phyloP scores from a whole-genome alignment of 1,140 invertebrate species.

The Drusus annulatus region DNA sequence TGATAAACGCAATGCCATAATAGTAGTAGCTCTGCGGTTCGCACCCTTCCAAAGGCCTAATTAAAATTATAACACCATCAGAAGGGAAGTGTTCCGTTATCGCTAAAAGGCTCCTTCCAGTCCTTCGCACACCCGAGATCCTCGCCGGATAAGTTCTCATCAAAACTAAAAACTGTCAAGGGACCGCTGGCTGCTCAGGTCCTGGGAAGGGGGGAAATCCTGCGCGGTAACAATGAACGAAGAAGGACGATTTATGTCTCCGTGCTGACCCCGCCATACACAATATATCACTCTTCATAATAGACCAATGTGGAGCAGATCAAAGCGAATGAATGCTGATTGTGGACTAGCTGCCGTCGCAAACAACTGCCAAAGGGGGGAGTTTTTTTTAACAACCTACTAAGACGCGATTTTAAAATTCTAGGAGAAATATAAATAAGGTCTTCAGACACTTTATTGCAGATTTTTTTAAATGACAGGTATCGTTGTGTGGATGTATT shows the following conservation, averaged over 20 bases:
- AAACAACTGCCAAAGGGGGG: conserved; percentile 5
- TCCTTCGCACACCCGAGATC: conserved; percentile 16
- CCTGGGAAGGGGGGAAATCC: not conserved
- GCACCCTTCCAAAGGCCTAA: no score
- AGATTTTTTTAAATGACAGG: not conserved
- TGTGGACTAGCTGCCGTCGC: not conserved
- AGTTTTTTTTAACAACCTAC: not conserved
- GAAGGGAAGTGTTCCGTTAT: not conserved
- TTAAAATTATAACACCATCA: no score
- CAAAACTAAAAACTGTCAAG: conserved; percentile 15
- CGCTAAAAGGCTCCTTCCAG: not conserved
- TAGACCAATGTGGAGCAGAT: conserved; percentile 52
- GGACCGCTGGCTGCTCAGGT: not conserved
- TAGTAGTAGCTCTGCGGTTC: no score
- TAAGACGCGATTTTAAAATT: not conserved
- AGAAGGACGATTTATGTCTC: conserved; percentile 58
- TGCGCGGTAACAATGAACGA: conserved; percentile 44
- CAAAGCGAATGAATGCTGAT: conserved; percentile 27
- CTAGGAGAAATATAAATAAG: not conserved
- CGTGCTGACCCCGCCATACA: conserved; percentile 47
- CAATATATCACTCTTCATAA: conserved; percentile 55
- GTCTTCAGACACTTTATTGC: not conserved
- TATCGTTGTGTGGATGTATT: not conserved
- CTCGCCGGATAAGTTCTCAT: conserved; percentile 15
- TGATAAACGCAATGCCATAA: no score